Evolutionary conservation across 2,888 invertebrate genomes (phyloP).

Genomic region (Apotomis betuletana): DNA sequence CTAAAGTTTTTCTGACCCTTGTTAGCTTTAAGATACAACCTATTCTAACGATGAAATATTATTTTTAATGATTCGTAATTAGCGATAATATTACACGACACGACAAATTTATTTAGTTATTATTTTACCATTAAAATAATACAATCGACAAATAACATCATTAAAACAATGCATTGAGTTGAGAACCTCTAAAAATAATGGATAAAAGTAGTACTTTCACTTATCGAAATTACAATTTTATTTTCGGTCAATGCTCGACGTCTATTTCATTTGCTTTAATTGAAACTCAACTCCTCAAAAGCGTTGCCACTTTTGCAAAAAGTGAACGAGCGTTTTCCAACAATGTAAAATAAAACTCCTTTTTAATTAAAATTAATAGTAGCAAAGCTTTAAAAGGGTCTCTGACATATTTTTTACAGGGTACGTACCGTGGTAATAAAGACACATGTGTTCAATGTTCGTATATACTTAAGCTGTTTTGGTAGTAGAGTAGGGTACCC

Average conservation of each 20-base stretch:
- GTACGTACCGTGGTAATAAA: neutral
- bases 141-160: too few relatives aligned
- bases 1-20: too few relatives aligned
- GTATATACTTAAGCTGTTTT: slow-evolving; percentile 2
- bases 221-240: neutral
- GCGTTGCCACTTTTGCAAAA: neutral
- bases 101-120: too few relatives aligned
- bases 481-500: neutral
- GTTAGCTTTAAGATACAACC: too few relatives aligned
- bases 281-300: neutral
- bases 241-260: neutral
- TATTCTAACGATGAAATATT: too few relatives aligned
- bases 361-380: slow-evolving; percentile 38
- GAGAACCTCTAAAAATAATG: too few relatives aligned
- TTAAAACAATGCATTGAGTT: too few relatives aligned
- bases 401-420: slow-evolving; percentile 30
- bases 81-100: too few relatives aligned
- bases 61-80: too few relatives aligned
- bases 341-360: slow-evolving; percentile 21
- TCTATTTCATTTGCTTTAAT: neutral
- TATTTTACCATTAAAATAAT: too few relatives aligned
- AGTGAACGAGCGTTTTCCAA: slow-evolving; percentile 17
- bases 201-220: too few relatives aligned
- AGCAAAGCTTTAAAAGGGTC: slow-evolving; percentile 25
- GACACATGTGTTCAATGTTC: neutral